Evolutionary conservation across 2,888 invertebrate species (phyloP).

Genomic region (Drosophila siamana): DNA sequence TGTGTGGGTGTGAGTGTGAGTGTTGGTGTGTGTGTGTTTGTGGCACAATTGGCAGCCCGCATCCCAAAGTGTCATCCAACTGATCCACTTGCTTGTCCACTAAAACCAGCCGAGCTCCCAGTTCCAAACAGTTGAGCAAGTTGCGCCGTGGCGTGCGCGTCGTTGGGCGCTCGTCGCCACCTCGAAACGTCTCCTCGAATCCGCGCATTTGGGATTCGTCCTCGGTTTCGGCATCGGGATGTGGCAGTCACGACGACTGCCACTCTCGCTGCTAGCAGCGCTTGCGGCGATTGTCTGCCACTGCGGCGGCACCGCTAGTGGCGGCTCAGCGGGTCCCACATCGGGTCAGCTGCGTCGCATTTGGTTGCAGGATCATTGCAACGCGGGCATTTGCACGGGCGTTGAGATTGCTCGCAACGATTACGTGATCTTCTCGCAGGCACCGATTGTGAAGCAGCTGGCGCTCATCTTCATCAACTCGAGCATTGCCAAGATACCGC

Average conservation of each 20-base stretch:
- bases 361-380: conserved; percentile 84
- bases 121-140: conserved; percentile 70
- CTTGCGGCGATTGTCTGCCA: conserved; percentile 5
- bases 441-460: conserved; percentile 77
- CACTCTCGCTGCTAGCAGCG: conserved; percentile 24
- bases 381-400: conserved; percentile 77
- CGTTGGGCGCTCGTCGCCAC: conserved; percentile 69
- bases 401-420: conserved; percentile 82
- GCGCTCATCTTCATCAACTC: conserved; percentile 83
- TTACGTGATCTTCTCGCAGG: conserved; percentile 83
- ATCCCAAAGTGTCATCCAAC: conserved; percentile 15
- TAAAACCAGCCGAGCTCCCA: conserved; percentile 34
- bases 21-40: not conserved
- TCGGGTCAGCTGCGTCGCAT: conserved; percentile 82
- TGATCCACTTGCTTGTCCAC: conserved; percentile 27
- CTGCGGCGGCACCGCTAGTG: conserved; percentile 10
- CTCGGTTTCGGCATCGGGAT: conserved; percentile 19
- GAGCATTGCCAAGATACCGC: conserved; percentile 83
- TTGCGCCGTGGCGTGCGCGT: conserved; percentile 77
- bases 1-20: no score
- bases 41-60: conserved; percentile 53
- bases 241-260: conserved; percentile 35
- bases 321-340: conserved; percentile 12
- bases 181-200: conserved; percentile 20
- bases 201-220: not conserved